These are phyloP conservation scores for Rallus crepitans DNA, from an alignment of 2,797 vertebrate genomes.

Conservation along the genomic window DNA sequence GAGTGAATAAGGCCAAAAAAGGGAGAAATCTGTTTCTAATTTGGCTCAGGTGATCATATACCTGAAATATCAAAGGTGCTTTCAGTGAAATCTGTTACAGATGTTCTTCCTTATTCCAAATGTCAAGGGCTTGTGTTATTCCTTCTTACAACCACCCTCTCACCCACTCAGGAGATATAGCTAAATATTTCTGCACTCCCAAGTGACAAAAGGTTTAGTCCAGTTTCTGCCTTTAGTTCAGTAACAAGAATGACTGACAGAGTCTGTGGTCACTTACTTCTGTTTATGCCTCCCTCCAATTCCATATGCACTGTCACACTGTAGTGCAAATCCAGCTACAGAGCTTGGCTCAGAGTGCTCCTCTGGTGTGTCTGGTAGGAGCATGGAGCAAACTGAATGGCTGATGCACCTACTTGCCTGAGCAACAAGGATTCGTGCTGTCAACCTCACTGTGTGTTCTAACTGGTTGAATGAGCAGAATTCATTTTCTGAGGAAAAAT, in stretches of 20 bases:
- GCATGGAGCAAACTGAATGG: background rate
- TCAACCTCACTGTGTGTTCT: background rate
- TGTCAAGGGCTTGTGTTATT: background rate
- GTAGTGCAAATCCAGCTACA: background rate
- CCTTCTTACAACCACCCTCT: background rate
- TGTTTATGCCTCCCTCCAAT: background rate
- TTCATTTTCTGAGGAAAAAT: background rate
- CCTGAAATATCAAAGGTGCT: background rate
- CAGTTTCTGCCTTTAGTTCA: background rate
- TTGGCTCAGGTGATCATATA: background rate
- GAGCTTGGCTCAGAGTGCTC: background rate
- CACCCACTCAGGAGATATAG: background rate
- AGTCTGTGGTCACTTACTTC: background rate
- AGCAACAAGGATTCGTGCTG: background rate
- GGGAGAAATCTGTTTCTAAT: background rate
- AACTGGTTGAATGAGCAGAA: background rate
- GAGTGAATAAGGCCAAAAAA: background rate
- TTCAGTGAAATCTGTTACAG: background rate
- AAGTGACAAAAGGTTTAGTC: background rate
- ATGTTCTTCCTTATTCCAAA: background rate
- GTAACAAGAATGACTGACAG: accelerated
- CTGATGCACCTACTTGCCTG: background rate
- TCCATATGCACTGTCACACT: accelerated
- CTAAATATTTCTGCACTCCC: background rate
- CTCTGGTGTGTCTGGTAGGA: background rate